phyloP scores from a whole-genome alignment of 2,888 invertebrate genomes.

The Lepidochitona cinerea region DNA sequence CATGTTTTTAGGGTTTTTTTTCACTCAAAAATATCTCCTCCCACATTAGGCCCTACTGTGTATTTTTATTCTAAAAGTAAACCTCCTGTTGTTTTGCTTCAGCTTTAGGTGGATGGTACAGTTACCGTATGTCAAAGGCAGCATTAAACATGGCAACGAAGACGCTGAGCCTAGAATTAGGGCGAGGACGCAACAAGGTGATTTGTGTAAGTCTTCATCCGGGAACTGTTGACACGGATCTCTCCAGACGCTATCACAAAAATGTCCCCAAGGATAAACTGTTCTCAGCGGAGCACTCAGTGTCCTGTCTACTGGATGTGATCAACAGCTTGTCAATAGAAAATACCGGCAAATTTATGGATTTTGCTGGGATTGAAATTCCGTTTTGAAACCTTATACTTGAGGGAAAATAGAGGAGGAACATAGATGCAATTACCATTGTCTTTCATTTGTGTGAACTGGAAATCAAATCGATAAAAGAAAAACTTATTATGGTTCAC shows the following conservation, averaged over 20 bases:
- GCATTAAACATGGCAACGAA: constrained; percentile 62
- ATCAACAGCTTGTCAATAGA: constrained; percentile 45
- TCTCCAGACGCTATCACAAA: constrained; percentile 58
- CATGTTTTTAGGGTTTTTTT: no score
- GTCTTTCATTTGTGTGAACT: no score
- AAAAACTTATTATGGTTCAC: no score
- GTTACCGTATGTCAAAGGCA: constrained; percentile 57
- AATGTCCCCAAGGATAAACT: constrained; percentile 46
- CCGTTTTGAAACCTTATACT: constrained; percentile 46
- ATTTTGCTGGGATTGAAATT: constrained; percentile 47
- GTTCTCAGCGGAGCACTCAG: constrained; percentile 50
- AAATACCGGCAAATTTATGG: constrained; percentile 53
- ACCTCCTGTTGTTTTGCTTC: constrained; percentile 7
- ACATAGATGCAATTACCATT: no score
- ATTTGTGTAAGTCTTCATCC: constrained; percentile 56
- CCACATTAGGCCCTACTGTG: no score
- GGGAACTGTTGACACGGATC: constrained; percentile 57
- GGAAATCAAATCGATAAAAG: no score
- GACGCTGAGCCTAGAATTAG: constrained; percentile 56
- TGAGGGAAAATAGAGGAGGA: no score
- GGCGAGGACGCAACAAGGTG: constrained; percentile 46
- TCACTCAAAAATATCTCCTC: no score
- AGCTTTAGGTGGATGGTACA: constrained; percentile 63
- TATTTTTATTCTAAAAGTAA: no score
- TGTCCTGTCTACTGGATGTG: constrained; percentile 45